Evolutionary conservation across 2,113 vertebrate species (phyloP).

Genomic region (Maccullochella peelii): DNA sequence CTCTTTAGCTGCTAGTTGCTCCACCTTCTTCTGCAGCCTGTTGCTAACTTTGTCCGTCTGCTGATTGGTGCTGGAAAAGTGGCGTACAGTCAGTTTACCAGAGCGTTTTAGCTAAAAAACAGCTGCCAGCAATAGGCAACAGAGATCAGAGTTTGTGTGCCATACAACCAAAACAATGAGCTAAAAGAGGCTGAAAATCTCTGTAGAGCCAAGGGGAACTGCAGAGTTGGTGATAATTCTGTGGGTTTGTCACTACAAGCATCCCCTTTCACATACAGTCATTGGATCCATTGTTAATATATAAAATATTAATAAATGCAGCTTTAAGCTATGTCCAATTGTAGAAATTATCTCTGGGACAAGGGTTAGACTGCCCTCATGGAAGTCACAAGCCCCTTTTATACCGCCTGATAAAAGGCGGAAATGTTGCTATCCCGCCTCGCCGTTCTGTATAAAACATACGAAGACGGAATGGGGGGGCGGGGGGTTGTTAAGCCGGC

Average conservation of each 20-base stretch:
- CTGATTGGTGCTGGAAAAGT: background rate
- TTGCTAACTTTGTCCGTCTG: too few relatives aligned
- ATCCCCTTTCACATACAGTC: background rate
- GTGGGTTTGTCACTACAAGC: background rate
- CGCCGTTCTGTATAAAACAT: too few relatives aligned
- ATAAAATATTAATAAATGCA: background rate
- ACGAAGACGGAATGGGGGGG: too few relatives aligned
- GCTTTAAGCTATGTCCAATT: background rate
- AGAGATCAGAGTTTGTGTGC: background rate
- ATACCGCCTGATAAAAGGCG: too few relatives aligned
- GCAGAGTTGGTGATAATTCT: background rate
- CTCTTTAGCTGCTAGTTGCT: background rate
- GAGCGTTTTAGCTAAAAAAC: background rate
- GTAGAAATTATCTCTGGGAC: background rate
- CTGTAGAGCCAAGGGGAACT: too few relatives aligned
- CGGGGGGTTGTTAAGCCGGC: too few relatives aligned
- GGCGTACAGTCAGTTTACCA: background rate
- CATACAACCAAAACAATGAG: background rate
- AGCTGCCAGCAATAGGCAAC: background rate
- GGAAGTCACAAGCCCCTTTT: too few relatives aligned
- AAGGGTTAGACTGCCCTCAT: background rate
- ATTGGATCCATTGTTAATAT: background rate
- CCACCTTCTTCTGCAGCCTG: background rate
- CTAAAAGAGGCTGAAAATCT: background rate
- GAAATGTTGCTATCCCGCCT: too few relatives aligned